A percentile compares a stretch with the other conserved stretches of the same genome.
Evolutionary conservation across 2,888 invertebrate species (phyloP).

Genomic region (Bugulina stolonifera): DNA sequence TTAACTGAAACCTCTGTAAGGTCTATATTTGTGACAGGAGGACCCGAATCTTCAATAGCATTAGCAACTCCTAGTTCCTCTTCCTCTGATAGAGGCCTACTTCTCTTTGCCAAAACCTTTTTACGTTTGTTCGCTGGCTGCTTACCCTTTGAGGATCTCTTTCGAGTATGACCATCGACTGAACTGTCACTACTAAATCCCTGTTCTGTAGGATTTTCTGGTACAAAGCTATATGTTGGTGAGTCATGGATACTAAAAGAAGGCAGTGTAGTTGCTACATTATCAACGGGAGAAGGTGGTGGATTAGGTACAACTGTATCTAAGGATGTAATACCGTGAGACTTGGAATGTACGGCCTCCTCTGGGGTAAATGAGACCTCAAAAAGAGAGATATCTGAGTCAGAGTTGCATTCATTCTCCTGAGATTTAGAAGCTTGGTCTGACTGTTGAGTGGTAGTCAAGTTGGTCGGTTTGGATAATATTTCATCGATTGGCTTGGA

Average conservation of each 20-base stretch:
- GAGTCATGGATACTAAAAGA: neutral
- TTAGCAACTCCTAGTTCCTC: no score
- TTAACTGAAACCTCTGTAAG: no score
- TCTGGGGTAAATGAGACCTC: neutral
- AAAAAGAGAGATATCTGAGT: conserved; percentile 20
- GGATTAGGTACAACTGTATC: neutral
- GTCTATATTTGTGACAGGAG: no score
- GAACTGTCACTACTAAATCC: neutral
- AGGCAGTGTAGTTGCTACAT: neutral
- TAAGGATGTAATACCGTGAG: neutral
- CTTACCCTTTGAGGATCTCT: neutral
- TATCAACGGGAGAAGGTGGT: neutral
- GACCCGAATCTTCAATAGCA: no score
- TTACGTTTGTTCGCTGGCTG: conserved; percentile 14
- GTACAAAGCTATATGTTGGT: neutral
- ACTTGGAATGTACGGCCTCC: neutral
- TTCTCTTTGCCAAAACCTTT: conserved; percentile 4
- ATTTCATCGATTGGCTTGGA: no score
- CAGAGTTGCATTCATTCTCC: neutral
- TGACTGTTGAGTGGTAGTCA: no score
- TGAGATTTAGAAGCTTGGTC: neutral
- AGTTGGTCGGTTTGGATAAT: no score
- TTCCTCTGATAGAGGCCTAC: conserved; percentile 7
- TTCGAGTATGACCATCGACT: neutral
- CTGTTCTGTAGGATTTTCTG: neutral